A percentile compares a stretch with the other conserved stretches of the same genome.
phyloP scores from a whole-genome alignment of 2,113 vertebrate genomes.

The Sialia sialis region DNA sequence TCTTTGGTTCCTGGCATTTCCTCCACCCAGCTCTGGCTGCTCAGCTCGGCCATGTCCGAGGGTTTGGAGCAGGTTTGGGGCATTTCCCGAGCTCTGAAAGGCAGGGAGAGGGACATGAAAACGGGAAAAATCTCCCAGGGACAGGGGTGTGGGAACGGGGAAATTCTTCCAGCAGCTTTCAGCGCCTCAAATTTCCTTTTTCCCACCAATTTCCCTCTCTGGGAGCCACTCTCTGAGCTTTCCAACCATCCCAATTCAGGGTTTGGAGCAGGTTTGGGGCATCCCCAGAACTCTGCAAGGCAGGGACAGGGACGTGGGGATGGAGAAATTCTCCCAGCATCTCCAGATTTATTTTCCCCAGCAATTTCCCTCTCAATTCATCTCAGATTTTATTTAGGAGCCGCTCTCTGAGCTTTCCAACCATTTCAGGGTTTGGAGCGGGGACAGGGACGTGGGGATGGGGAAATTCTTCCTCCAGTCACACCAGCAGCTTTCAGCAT shows the following conservation, averaged over 20 bases:
- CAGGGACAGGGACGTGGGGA: too few species aligned
- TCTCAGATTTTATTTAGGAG: fast-evolving
- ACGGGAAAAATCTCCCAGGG: background rate
- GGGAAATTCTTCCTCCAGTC: too few species aligned
- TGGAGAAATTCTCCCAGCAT: fast-evolving
- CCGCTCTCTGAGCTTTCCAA: fast-evolving
- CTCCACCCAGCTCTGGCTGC: constrained; percentile 82
- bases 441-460: too few species aligned
- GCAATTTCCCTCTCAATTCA: background rate
- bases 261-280: too few species aligned
- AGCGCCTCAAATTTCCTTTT: too few species aligned
- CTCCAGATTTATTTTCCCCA: fast-evolving
- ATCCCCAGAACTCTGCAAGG: too few species aligned
- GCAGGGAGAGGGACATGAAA: background rate
- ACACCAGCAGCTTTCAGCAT: too few species aligned
- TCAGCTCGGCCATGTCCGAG: constrained; percentile 80
- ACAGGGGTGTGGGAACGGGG: background rate
- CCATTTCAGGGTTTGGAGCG: too few species aligned
- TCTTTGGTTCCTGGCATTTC: constrained; percentile 70
- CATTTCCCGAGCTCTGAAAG: constrained; percentile 79
- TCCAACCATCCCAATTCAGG: too few species aligned
- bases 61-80: constrained; percentile 77
- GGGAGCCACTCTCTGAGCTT: too few species aligned
- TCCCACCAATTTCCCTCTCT: background rate
- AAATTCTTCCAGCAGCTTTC: fast-evolving